Conservation (phyloP, 1,140 invertebrate genomes). For the Arion vulgaris region DNA sequence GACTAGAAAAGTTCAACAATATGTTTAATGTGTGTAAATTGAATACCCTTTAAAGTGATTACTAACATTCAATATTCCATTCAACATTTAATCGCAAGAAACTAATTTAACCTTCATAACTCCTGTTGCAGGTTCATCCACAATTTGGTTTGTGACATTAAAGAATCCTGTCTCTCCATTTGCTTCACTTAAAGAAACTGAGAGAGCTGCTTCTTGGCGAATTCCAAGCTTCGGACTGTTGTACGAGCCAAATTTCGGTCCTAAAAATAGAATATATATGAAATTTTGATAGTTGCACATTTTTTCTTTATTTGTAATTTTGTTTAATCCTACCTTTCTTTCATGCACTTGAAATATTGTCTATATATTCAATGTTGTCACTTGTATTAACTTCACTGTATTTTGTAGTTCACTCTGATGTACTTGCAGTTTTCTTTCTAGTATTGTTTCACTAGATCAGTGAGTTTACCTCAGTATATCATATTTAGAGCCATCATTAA, state of each 20-base stretch:
- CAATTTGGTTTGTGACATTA: slow-evolving; percentile 47
- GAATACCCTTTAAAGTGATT: too few relatives aligned
- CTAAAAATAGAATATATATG: slow-evolving; percentile 43
- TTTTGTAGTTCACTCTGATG: too few relatives aligned
- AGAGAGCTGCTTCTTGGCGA: slow-evolving; percentile 39
- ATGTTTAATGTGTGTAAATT: too few relatives aligned
- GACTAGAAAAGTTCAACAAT: too few relatives aligned
- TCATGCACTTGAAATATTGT: neutral
- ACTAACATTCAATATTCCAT: too few relatives aligned
- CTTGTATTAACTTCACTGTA: too few relatives aligned
- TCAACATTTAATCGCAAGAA: neutral
- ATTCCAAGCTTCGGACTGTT: slow-evolving; percentile 64
- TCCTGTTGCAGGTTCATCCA: slow-evolving; percentile 57
- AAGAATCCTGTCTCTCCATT: slow-evolving; percentile 70
- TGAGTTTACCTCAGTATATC: too few relatives aligned
- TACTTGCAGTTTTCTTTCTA: too few relatives aligned
- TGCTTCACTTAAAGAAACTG: slow-evolving; percentile 60
- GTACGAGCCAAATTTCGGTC: slow-evolving; percentile 55
- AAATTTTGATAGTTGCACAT: neutral
- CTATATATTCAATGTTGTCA: too few relatives aligned
- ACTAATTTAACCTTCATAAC: slow-evolving; percentile 46
- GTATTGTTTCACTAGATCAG: too few relatives aligned
- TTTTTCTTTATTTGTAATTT: neutral
- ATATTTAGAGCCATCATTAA: neutral
- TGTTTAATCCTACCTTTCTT: neutral